Evolutionary conservation across 2,888 invertebrate species (phyloP), one percentile per base, ranked within the genome.

Genomic region (Conops quadrifasciatus): DNA sequence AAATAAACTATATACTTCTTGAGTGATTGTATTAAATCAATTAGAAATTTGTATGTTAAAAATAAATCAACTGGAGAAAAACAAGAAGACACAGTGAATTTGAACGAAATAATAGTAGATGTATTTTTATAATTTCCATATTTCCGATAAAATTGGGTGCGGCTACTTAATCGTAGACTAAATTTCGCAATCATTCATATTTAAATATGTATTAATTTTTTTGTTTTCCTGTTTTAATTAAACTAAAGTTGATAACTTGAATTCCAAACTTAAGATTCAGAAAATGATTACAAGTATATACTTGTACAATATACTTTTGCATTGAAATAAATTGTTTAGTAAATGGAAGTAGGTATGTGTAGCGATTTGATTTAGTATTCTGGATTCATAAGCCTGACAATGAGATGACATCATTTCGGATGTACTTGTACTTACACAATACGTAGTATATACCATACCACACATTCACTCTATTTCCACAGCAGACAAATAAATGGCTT

Each of bases 1-100:
- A 77, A 77, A 77, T 75, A 76, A 64, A 71, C 67, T 70, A n/a
- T 47, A 26, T 45, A 19, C 21, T 15, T 43, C 36, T 63, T 45
- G 19, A 26, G 13, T 62, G 9, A 36, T 36, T 4, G 4, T 36
- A 36, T 36, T 36, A 36, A 62, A 13, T 56, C 2, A 21, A 24
- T 56, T 3, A 21, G 13, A 16, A 43, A n/a, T 30, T 59, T 71
- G 59, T 58, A 30, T 63, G 26, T 28, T 66, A n/a, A n/a, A n/a
- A n/a, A n/a, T n/a, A n/a, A n/a, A n/a, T n/a, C n/a, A n/a, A n/a
- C n/a, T n/a, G n/a, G n/a, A n/a, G n/a, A n/a, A n/a, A 36, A 36
- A 36, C 4, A 36, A 36, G 36, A 36, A 36, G 36, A 36, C 9
- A 36, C 4, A 7, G 36, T 36, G 36, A 36, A 36, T 4, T 9